A percentile compares a stretch with the other conserved stretches of the same genome.
phyloP scores from a whole-genome alignment of 1,140 invertebrate species.

The Zaprionus lachaisei region DNA sequence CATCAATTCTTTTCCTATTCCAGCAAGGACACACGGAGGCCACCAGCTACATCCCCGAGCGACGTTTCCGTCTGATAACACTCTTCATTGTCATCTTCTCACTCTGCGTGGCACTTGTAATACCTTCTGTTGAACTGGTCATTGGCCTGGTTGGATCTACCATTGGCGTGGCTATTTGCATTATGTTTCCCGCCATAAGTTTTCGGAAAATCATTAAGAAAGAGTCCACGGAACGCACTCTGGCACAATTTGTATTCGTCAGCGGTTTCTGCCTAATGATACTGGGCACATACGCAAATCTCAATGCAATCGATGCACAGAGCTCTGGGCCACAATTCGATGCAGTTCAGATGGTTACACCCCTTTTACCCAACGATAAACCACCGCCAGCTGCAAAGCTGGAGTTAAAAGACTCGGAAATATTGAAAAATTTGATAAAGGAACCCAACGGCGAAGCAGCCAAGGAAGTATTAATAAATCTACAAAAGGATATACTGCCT shows the following conservation, averaged over 20 bases:
- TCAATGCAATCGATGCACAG: slow-evolving; percentile 89
- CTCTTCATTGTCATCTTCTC: slow-evolving; percentile 90
- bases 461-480: slow-evolving; percentile 41
- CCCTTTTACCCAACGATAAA: slow-evolving; percentile 62
- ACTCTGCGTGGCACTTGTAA: slow-evolving; percentile 90
- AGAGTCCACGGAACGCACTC: slow-evolving; percentile 89
- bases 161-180: slow-evolving; percentile 96
- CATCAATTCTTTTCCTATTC: neutral
- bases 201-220: slow-evolving; percentile 90
- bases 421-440: slow-evolving; percentile 57
- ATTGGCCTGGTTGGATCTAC: slow-evolving; percentile 96
- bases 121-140: slow-evolving; percentile 96
- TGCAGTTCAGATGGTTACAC: slow-evolving; percentile 54
- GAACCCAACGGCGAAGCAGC: slow-evolving; percentile 21
- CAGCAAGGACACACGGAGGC: slow-evolving; percentile 84
- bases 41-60: slow-evolving; percentile 89
- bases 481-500: slow-evolving; percentile 27
- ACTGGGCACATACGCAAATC: slow-evolving; percentile 93
- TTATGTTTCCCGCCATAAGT: slow-evolving; percentile 94
- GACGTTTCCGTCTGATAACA: slow-evolving; percentile 92
- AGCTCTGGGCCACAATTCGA: slow-evolving; percentile 80
- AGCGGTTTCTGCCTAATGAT: slow-evolving; percentile 93
- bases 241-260: slow-evolving; percentile 90
- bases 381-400: slow-evolving; percentile 56
- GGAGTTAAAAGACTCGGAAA: slow-evolving; percentile 50